Percentiles rank a stretch among this genome's conserved stretches.
These are phyloP conservation scores for Crossoptilon crossoptilon DNA, from an alignment of 2,797 vertebrate genomes.

Conservation along the genomic window DNA sequence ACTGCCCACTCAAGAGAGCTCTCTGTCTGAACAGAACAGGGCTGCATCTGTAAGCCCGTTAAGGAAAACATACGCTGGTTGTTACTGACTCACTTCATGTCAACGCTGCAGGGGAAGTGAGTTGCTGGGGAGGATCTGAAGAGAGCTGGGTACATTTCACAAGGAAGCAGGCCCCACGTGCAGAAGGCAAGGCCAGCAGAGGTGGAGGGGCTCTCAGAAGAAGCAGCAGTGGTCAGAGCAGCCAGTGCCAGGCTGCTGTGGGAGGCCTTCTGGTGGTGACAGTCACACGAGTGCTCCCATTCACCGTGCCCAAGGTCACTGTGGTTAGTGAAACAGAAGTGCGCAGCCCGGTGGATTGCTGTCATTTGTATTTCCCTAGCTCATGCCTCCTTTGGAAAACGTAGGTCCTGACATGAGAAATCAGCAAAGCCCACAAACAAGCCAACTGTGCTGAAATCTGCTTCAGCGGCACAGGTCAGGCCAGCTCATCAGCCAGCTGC, in stretches of 20 bases:
- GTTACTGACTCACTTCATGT: neutral
- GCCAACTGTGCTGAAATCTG: constrained; percentile 65
- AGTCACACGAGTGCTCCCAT: neutral
- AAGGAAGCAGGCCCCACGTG: fast-evolving
- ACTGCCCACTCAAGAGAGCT: neutral
- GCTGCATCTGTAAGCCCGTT: neutral
- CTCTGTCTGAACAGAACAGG: neutral
- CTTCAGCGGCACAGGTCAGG: constrained; percentile 44
- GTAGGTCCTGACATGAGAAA: neutral
- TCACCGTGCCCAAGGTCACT: neutral
- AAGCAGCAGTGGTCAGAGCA: neutral
- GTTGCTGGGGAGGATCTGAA: neutral
- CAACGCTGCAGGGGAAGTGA: neutral
- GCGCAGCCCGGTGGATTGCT: neutral
- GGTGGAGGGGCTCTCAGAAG: neutral
- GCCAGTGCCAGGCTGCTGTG: neutral
- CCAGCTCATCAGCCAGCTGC: constrained; percentile 62
- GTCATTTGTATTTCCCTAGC: neutral
- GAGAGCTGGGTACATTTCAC: neutral
- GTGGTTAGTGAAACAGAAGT: neutral
- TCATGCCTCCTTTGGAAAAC: constrained; percentile 16
- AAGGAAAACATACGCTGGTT: neutral
- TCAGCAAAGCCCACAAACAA: constrained; percentile 30
- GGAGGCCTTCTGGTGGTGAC: neutral
- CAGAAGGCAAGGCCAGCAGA: neutral